A percentile compares a stretch with the other conserved stretches of the same genome.
Evolutionary conservation across 1,140 invertebrate species (phyloP).

Genomic region (Bradysia coprophila): DNA sequence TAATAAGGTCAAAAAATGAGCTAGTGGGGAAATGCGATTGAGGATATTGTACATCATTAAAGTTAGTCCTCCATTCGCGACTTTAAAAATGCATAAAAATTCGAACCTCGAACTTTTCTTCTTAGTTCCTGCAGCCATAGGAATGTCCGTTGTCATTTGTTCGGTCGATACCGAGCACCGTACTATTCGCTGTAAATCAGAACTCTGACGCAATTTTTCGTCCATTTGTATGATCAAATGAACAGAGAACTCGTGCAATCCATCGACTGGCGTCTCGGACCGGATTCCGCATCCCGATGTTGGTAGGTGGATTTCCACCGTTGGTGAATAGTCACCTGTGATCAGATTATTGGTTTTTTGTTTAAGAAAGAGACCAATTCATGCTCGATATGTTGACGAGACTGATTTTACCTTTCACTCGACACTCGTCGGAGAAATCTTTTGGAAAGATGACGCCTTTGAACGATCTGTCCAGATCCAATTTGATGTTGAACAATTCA

Average conservation of each 20-base stretch:
- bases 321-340: slow-evolving; percentile 23
- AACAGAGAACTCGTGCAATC: slow-evolving; percentile 35
- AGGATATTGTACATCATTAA: no score
- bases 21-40: no score
- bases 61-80: not conserved
- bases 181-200: slow-evolving; percentile 40
- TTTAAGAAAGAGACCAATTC: no score
- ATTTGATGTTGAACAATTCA: slow-evolving; percentile 29
- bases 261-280: slow-evolving; percentile 23
- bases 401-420: slow-evolving; percentile 26
- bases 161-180: slow-evolving; percentile 25
- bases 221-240: slow-evolving; percentile 51
- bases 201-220: slow-evolving; percentile 42
- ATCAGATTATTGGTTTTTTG: no score
- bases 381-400: not conserved
- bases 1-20: no score
- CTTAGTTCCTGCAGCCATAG: not conserved
- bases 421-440: slow-evolving; percentile 47
- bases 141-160: slow-evolving; percentile 17
- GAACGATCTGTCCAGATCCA: slow-evolving; percentile 38
- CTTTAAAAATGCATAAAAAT: not conserved
- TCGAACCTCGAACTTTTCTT: not conserved
- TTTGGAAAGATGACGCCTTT: slow-evolving; percentile 47
- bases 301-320: slow-evolving; percentile 33
- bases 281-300: slow-evolving; percentile 52